Evolutionary conservation across 2,113 vertebrate genomes (phyloP).

Genomic region (Cnemophilus loriae): DNA sequence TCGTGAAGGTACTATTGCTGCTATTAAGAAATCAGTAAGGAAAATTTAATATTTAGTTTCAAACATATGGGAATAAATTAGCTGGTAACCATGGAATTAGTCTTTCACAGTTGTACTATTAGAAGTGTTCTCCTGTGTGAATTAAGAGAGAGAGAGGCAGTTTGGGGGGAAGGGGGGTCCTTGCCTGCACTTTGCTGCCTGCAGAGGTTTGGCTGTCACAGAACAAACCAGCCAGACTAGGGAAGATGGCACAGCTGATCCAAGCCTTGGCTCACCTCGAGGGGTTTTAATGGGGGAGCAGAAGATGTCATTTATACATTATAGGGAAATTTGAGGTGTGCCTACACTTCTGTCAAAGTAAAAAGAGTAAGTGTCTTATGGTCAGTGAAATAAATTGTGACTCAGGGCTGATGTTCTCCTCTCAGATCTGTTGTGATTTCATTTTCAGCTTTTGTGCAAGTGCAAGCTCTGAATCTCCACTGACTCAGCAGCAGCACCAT

Average conservation of each 20-base stretch:
- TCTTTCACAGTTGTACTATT: not conserved
- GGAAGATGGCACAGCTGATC: not conserved
- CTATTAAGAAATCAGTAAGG: slow-evolving; percentile 74
- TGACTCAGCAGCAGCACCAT: not conserved
- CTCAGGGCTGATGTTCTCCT: not conserved
- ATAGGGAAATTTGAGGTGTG: fast-evolving
- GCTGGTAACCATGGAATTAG: not conserved
- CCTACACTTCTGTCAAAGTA: not conserved
- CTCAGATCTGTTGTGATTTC: fast-evolving
- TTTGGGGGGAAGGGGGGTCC: not conserved
- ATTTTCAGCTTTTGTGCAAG: not conserved
- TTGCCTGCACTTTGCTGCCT: not conserved
- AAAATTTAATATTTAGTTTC: not conserved
- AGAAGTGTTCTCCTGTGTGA: not conserved
- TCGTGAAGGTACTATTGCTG: slow-evolving; percentile 66
- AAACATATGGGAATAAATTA: not conserved
- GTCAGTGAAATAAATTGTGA: not conserved
- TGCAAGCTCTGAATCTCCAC: not conserved
- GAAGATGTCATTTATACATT: not conserved
- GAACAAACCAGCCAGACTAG: not conserved
- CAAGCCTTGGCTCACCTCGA: not conserved
- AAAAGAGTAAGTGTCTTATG: not conserved
- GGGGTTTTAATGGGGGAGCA: not conserved
- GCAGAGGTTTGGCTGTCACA: not conserved
- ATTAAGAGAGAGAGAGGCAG: not conserved